These are phyloP conservation scores for Falco rusticolus DNA, from an alignment of 2,797 vertebrate genomes.

Conservation along the genomic window DNA sequence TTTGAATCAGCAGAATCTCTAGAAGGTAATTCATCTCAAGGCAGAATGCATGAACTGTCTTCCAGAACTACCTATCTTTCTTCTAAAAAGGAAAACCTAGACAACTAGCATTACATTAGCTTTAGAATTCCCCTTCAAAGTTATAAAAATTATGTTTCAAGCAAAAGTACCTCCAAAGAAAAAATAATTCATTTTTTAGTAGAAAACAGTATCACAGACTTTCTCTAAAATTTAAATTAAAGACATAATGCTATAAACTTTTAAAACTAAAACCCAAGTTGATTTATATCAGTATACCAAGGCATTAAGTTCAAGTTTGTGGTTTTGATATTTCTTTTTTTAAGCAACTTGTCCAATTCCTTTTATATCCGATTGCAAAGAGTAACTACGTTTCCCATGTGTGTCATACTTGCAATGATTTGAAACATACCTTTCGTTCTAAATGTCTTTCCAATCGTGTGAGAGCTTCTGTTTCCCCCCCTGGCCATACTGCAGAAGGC, in stretches of 20 bases:
- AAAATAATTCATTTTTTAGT: background rate
- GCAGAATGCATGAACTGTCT: background rate
- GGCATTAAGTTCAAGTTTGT: background rate
- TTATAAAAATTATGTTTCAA: background rate
- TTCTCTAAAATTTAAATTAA: background rate
- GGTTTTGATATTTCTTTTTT: background rate
- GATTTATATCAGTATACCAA: background rate
- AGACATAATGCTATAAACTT: background rate
- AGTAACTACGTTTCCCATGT: background rate
- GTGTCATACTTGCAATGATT: background rate
- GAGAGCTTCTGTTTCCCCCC: constrained; percentile 94
- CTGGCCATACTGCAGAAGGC: constrained; percentile 91
- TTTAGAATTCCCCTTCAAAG: background rate
- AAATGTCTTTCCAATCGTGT: constrained; percentile 92
- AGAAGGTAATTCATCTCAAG: background rate
- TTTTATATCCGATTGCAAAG: background rate
- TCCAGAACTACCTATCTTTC: background rate
- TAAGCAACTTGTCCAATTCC: background rate
- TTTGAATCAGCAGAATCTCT: background rate
- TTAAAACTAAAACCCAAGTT: background rate
- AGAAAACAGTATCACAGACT: background rate
- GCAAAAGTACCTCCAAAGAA: background rate
- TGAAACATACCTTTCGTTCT: constrained; percentile 88
- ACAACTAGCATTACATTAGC: background rate
- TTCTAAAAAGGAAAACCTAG: background rate